Conservation (phyloP, 1,140 invertebrate genomes). For the Ceratitis capitata region DNA sequence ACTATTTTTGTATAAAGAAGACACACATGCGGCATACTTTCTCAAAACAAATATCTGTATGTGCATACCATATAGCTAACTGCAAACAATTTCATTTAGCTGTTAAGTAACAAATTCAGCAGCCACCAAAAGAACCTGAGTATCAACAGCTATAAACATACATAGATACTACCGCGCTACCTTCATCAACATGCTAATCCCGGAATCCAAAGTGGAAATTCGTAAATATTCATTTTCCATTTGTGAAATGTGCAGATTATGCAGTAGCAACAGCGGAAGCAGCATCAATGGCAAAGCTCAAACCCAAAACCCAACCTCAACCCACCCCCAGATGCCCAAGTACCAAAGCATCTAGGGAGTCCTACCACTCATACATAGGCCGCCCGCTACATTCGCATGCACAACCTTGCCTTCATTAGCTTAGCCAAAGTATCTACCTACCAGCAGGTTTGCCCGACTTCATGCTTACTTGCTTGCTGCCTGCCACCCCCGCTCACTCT, state of each 20-base stretch:
- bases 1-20: too few relatives aligned
- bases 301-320: too few relatives aligned
- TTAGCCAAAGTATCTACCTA: neutral
- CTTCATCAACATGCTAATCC: constrained; percentile 37
- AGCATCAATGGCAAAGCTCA: neutral
- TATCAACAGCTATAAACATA: too few relatives aligned
- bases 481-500: neutral
- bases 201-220: constrained; percentile 29
- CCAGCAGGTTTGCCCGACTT: neutral
- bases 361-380: neutral
- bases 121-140: too few relatives aligned
- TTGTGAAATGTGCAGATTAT: constrained; percentile 28
- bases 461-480: too few relatives aligned
- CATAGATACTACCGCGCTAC: too few relatives aligned
- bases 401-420: neutral
- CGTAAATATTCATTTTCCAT: constrained; percentile 37
- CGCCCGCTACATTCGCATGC: too few relatives aligned
- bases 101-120: too few relatives aligned
- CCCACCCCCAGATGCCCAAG: neutral
- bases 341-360: neutral
- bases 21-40: too few relatives aligned
- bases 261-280: constrained; percentile 5
- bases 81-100: too few relatives aligned
- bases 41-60: too few relatives aligned
- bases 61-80: too few relatives aligned